A percentile compares a stretch with the other conserved stretches of the same genome.
Conservation (phyloP, 2,113 vertebrate genomes). For the Speoplatyrhinus poulsoni region DNA sequence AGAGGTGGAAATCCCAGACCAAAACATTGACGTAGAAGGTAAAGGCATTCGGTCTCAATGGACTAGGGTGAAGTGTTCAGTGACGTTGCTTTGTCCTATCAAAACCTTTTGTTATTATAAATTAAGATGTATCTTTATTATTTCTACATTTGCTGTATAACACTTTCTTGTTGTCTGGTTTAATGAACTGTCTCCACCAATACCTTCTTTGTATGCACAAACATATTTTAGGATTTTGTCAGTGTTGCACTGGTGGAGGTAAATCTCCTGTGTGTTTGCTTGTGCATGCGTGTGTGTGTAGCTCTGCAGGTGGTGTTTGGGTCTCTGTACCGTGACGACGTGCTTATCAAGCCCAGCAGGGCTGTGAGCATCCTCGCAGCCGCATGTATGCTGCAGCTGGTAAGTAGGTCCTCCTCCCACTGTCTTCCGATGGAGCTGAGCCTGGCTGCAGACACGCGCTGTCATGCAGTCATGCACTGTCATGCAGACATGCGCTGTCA, state of each 20-base stretch:
- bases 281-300: constrained; percentile 48
- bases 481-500: too few species aligned
- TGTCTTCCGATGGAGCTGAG: not conserved
- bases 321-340: constrained; percentile 94
- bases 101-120: too few species aligned
- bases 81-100: too few species aligned
- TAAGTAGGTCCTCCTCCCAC: constrained; percentile 70
- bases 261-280: constrained; percentile 1
- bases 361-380: constrained; percentile 92
- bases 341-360: constrained; percentile 92
- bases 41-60: constrained; percentile 22
- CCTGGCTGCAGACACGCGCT: too few species aligned
- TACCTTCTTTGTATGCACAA: too few species aligned
- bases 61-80: not conserved
- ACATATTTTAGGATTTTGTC: too few species aligned
- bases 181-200: too few species aligned
- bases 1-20: constrained; percentile 95
- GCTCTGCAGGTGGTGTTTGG: constrained; percentile 97
- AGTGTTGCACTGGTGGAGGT: too few species aligned
- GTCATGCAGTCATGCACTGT: too few species aligned
- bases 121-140: too few species aligned
- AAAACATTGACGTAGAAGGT: constrained; percentile 97
- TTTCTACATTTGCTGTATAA: too few species aligned
- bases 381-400: constrained; percentile 95
- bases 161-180: too few species aligned